phyloP scores from a whole-genome alignment of 2,113 vertebrate species.

The Hiodon tergisus region DNA sequence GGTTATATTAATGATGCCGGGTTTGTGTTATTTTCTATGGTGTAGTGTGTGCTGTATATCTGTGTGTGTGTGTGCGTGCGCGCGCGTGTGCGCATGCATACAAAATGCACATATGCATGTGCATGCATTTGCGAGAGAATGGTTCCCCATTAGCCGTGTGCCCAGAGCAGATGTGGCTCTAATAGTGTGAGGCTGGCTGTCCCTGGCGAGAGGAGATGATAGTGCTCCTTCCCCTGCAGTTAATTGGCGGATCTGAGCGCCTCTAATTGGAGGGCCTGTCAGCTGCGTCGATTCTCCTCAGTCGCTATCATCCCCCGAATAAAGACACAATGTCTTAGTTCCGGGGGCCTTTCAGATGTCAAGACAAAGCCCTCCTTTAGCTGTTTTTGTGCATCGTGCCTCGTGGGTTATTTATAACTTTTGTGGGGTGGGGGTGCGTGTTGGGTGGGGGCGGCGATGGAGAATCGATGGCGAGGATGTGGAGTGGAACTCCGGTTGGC shows the following conservation, averaged over 20 bases:
- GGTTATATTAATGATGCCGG: not conserved
- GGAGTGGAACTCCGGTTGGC: not conserved
- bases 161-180: conserved; percentile 1
- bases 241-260: conserved; percentile 20
- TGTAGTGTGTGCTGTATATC: not conserved
- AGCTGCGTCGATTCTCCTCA: conserved; percentile 13
- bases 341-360: conserved; percentile 13
- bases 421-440: not conserved
- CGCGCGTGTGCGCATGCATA: not conserved
- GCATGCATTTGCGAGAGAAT: no score
- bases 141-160: not conserved
- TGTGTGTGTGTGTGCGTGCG: not conserved
- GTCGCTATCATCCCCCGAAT: not conserved
- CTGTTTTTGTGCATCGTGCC: not conserved
- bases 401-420: not conserved
- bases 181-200: not conserved
- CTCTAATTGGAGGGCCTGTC: conserved; percentile 19
- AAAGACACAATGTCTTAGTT: conserved; percentile 10
- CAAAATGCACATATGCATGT: no score
- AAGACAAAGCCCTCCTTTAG: conserved; percentile 5
- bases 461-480: not conserved
- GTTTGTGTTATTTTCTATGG: no score
- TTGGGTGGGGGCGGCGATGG: not conserved
- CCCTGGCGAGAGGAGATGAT: conserved; percentile 4
- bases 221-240: not conserved